phyloP scores from a whole-genome alignment of 2,113 vertebrate species.

The Columba livia region DNA sequence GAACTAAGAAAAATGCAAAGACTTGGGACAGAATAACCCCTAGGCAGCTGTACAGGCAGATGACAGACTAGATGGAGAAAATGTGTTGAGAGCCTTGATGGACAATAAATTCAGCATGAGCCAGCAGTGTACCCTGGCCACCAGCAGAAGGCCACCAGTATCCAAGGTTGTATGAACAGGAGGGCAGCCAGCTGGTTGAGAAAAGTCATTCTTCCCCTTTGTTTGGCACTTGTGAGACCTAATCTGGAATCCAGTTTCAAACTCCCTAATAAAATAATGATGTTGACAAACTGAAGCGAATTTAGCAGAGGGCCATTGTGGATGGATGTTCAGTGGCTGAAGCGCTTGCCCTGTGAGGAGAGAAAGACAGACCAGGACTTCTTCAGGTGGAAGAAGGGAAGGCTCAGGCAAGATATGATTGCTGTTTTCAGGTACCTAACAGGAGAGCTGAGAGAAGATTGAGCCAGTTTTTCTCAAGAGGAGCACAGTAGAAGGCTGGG shows the following conservation, averaged over 20 bases:
- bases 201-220: background rate
- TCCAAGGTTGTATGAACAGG: background rate
- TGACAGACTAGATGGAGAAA: no score
- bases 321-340: background rate
- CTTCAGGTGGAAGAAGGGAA: background rate
- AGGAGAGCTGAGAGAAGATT: background rate
- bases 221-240: background rate
- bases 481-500: background rate
- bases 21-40: background rate
- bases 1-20: background rate
- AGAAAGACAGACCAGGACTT: background rate
- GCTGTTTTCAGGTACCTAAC: background rate
- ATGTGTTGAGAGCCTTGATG: background rate
- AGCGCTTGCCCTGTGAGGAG: background rate
- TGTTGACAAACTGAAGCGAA: background rate
- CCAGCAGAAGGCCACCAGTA: background rate
- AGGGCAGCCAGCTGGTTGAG: background rate
- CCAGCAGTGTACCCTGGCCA: background rate
- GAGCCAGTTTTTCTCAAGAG: background rate
- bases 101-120: background rate
- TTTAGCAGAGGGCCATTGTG: background rate
- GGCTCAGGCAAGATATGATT: background rate
- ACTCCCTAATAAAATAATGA: background rate
- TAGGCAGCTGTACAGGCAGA: accelerated
- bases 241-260: background rate